These are phyloP conservation scores for Bradypodion pumilum DNA, from an alignment of 2,797 vertebrate genomes.

Conservation along the genomic window DNA sequence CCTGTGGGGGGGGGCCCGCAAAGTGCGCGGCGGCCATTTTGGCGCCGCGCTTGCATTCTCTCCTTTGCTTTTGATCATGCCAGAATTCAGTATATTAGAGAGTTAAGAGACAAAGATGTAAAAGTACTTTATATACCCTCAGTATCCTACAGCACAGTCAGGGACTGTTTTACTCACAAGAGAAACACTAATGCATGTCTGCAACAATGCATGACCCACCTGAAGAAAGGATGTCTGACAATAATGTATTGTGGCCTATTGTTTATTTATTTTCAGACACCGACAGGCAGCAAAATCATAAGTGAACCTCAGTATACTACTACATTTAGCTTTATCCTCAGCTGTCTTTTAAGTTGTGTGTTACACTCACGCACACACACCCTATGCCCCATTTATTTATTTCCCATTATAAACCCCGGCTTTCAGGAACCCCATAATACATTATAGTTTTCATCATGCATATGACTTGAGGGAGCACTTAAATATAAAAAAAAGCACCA, in stretches of 20 bases:
- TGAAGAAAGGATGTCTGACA: neutral
- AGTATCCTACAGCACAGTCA: neutral
- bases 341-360: neutral
- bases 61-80: neutral
- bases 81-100: neutral
- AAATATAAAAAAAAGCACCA: conserved; percentile 1
- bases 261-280: neutral
- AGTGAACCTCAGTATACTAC: neutral
- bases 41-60: no score
- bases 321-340: neutral
- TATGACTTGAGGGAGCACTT: neutral
- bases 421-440: neutral
- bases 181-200: neutral
- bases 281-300: neutral
- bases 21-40: no score
- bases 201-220: neutral
- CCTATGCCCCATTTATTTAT: neutral
- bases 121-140: neutral
- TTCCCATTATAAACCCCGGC: neutral
- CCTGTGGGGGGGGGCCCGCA: no score
- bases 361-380: no score
- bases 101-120: neutral
- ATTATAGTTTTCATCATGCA: neutral
- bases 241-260: neutral
- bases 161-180: neutral